Base-by-base conservation (phyloP, 2,797 vertebrate species). In the Kryptolebias ocellatus region DNA sequence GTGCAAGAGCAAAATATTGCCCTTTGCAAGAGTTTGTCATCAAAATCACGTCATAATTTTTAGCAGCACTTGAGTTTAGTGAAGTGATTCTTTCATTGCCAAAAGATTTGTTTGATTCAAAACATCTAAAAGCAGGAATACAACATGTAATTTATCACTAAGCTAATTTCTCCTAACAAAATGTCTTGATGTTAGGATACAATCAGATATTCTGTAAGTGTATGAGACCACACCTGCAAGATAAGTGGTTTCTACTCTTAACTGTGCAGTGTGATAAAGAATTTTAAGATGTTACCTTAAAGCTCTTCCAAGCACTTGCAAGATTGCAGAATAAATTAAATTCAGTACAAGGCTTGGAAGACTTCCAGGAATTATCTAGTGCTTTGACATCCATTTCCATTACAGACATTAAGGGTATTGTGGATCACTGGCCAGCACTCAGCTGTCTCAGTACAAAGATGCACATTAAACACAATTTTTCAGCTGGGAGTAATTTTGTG, bases 291-390 rank as follows among this genome's bases (percentile, higher is more conserved):
- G 56, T 65, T 78, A 9, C 66, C 27, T 45, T n/a, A 18, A 31
- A 60, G 61, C 20, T 50, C 64, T 60, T 67, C 54, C 55, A 67
- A 56, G 76, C 61, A 74, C 37, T 80, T 70, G 53, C 45, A 29
- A 70, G 63, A 76, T 54, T 60, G 55, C 54, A 34, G 59, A 28
- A 64, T 58, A 78, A 73, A 60, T 60, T 75, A 9, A 77, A 83
- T 80, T 80, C 16, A 60, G 74, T 50, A 67, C 61, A 67, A 65
- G 47, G 31, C 67, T 69, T 72, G 80, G 74, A 67, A 54, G 46
- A 52, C 53, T 27, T 73, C 84, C 87, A 86, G 67, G 65, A 42
- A 29, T 76, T 64, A 65, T 83, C 76, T 67, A 62, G 59, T 64
- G 52, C 37, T 29, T 27, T 59, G 53, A 67, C 52, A 73, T 79